Base-by-base conservation (phyloP, 2,888 invertebrate species). In the Limnephilus lunatus region DNA sequence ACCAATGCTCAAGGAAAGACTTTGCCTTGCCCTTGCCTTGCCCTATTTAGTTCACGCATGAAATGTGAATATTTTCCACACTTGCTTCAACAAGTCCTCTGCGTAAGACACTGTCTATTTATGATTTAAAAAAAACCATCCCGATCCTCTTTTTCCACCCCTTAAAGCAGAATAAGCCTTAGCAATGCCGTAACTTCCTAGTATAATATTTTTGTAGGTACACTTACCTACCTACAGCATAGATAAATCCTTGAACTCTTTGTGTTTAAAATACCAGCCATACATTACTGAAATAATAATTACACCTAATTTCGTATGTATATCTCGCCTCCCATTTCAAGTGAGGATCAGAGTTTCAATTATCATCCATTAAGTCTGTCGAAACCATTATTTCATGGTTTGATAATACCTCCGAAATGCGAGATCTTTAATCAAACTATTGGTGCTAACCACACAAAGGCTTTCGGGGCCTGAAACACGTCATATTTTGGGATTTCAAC, bases 391-490 rank as follows among this genome's bases (percentile, higher is more conserved):
- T 35, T 83, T 83, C 35, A 35, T 83, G 35, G 83, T 32, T 83
- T 35, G 35, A 83, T 83, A 25, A 83, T 83, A 83, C 32, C 35
- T 32, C 3, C 83, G 83, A 83, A 83, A 83, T 35, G 15, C 25
- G 83, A 83, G 35, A 83, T 83, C 83, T 39, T 83, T 83, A 83
- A 83, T 83, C 83, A 83, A 83, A 83, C 32, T 83, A 35, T 39
- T 35, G 83, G 35, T 35, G 83, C 35, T 83, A 83, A 83, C 31
- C 83, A 83, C 35, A 83, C 83, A 83, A 83, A 83, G 83, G 83
- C 35, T 83, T 39, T 11, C 2, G 31, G 68, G 1, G n/a, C 68
- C 68, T 68, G 7, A 83, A 83, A 35, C 83, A 35, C 35, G 83
- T 83, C 35, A 19, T 32, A 15, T 35, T 83, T 83, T 19, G 14